A percentile compares a stretch with the other conserved stretches of the same genome.
Evolutionary conservation across 2,113 vertebrate species (phyloP).

Genomic region (Panthera tigris): DNA sequence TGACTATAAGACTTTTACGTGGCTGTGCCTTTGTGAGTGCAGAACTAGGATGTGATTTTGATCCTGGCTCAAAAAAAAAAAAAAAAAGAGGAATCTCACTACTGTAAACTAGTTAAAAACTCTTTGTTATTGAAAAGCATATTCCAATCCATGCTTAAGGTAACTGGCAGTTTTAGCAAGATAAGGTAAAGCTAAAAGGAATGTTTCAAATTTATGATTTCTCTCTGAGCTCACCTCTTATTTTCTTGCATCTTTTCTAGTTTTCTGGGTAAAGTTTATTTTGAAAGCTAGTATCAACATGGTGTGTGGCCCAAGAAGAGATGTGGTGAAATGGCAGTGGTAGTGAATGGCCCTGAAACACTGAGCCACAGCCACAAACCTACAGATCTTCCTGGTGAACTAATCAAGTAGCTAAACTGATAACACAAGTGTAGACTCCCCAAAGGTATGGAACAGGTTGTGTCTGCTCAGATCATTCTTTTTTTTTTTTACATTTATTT

Average conservation of each 20-base stretch:
- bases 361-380: not conserved
- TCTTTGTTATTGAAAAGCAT: not conserved
- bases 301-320: not conserved
- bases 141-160: not conserved
- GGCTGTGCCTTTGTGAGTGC: not conserved
- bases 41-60: slow-evolving; percentile 32
- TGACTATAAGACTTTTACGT: slow-evolving; percentile 20
- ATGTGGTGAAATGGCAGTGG: not conserved
- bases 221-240: not conserved
- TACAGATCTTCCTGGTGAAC: not conserved
- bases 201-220: not conserved
- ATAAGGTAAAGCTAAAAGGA: not conserved
- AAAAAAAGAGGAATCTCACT: not conserved
- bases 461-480: not conserved
- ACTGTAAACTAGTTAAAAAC: slow-evolving; percentile 48
- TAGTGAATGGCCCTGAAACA: not conserved
- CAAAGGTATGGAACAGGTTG: not conserved
- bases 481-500: no score
- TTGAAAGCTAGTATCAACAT: not conserved
- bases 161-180: not conserved
- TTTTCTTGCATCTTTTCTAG: not conserved
- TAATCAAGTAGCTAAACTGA: not conserved
- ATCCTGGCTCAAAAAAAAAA: not conserved
- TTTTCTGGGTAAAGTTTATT: not conserved
- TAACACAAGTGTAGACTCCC: not conserved